Evolutionary conservation across 2,113 vertebrate species (phyloP).

Genomic region (Cebidichthys violaceus): DNA sequence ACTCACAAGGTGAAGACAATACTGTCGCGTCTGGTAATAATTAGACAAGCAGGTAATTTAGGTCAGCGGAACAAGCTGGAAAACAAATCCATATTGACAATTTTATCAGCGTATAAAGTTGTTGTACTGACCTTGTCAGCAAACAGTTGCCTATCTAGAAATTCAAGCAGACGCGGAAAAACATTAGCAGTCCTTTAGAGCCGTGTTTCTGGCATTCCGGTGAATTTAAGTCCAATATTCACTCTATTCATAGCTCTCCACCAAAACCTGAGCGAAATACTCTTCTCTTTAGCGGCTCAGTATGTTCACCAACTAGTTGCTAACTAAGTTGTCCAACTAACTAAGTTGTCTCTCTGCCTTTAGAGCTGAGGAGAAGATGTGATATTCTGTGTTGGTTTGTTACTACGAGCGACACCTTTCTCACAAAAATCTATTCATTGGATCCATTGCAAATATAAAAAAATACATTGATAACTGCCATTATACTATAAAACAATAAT

Average conservation of each 20-base stretch:
- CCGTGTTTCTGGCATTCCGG: no score
- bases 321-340: no score
- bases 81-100: no score
- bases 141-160: no score
- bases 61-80: neutral
- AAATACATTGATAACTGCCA: neutral
- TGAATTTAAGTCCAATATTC: no score
- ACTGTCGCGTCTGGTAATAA: neutral
- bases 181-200: no score
- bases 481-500: neutral
- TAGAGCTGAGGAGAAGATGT: neutral
- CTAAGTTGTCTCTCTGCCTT: neutral
- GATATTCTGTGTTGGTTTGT: conserved; percentile 2
- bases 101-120: neutral
- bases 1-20: neutral
- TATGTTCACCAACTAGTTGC: neutral
- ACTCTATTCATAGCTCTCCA: neutral
- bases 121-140: neutral
- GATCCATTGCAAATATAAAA: neutral
- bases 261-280: neutral
- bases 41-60: neutral
- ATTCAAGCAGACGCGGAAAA: no score
- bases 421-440: neutral
- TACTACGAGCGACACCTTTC: neutral
- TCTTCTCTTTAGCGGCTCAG: neutral